Evolutionary conservation across 2,113 vertebrate species (phyloP).

Genomic region (Syngnathus typhle): DNA sequence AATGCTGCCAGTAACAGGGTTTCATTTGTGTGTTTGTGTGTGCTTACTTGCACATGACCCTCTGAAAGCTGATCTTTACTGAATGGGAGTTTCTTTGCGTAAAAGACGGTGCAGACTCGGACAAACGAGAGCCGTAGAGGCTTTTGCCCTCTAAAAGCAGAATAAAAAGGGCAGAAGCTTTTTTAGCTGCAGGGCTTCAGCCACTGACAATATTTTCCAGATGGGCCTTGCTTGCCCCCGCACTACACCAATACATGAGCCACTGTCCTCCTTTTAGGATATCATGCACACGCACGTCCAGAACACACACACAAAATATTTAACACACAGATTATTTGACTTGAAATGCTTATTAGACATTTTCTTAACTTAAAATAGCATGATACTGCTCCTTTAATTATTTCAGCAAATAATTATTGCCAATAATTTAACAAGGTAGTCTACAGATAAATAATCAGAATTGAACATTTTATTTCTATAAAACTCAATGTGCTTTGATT

Average conservation of each 20-base stretch:
- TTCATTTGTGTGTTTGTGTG: conserved; percentile 31
- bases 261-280: conserved; percentile 56
- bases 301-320: background rate
- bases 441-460: too few species aligned
- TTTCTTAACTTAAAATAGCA: background rate
- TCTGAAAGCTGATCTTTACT: conserved; percentile 34
- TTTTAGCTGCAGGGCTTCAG: conserved; percentile 70
- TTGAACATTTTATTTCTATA: background rate
- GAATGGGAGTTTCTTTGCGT: conserved; percentile 21
- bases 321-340: background rate
- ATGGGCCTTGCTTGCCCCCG: conserved; percentile 81
- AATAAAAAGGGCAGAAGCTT: conserved; percentile 58
- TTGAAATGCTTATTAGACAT: background rate
- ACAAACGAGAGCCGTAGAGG: conserved; percentile 17
- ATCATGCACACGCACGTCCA: conserved; percentile 14
- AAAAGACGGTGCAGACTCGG: conserved; percentile 13
- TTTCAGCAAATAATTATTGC: background rate
- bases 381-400: background rate
- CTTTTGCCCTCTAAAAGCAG: conserved; percentile 46
- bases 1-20: conserved; percentile 56
- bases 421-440: background rate
- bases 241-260: conserved; percentile 62
- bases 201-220: conserved; percentile 88
- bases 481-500: background rate
- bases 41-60: conserved; percentile 21